A percentile compares a stretch with the other conserved stretches of the same genome.
These are phyloP conservation scores for Hermaeophaga mercurialis DNA, from an alignment of 2,888 invertebrate species.

Conservation along the genomic window DNA sequence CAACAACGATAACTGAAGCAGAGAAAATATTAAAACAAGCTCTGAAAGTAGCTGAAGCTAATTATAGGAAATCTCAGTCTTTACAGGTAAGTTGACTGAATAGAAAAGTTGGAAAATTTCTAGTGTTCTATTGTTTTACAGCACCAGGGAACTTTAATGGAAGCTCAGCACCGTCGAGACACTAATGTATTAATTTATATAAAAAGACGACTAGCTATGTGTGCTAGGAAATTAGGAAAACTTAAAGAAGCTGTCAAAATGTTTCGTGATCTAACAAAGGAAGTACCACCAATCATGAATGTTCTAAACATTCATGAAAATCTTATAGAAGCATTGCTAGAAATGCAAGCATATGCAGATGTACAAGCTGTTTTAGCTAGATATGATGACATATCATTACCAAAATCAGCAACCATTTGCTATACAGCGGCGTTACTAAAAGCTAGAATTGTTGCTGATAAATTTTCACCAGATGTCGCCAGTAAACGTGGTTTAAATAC, in stretches of 20 bases:
- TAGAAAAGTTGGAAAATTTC: too few species aligned
- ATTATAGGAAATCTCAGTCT: constrained; percentile 77
- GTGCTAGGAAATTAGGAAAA: constrained; percentile 90
- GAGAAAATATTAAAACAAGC: constrained; percentile 85
- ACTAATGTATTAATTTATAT: constrained; percentile 94
- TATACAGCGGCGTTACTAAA: constrained; percentile 94
- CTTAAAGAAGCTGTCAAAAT: constrained; percentile 95
- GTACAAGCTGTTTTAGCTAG: constrained; percentile 91
- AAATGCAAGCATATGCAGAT: constrained; percentile 96
- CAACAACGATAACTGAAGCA: constrained; percentile 87
- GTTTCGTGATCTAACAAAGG: constrained; percentile 95
- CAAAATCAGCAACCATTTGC: constrained; percentile 93
- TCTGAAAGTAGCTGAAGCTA: constrained; percentile 78
- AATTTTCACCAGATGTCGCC: constrained; percentile 85
- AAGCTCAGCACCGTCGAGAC: constrained; percentile 83
- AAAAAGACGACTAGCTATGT: constrained; percentile 94
- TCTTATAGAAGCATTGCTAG: constrained; percentile 91
- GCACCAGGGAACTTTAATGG: constrained; percentile 74
- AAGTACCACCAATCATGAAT: constrained; percentile 93
- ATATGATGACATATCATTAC: constrained; percentile 91
- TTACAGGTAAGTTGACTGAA: constrained; percentile 63
- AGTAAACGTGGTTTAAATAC: constrained; percentile 82
- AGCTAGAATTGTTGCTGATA: constrained; percentile 87
- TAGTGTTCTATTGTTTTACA: too few species aligned
- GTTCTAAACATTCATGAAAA: constrained; percentile 95